Base-by-base conservation (phyloP, 1,140 invertebrate genomes). In the Mamestra configurata region DNA sequence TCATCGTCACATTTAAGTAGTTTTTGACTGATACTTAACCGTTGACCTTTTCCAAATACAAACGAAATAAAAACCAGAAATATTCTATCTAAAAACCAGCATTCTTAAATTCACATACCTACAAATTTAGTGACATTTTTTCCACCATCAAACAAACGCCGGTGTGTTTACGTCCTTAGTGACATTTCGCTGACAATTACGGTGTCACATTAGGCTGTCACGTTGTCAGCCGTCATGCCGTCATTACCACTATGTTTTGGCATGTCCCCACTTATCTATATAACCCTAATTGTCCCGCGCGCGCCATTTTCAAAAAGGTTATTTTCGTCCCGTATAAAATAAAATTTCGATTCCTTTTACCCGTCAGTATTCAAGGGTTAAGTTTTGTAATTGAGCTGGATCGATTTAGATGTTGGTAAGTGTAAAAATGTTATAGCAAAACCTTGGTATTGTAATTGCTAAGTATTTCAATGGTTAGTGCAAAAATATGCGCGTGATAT, bases 161-260 rank as follows among this genome's bases (percentile, higher is more conserved):
- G 11, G 11, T 70, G 51, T 79, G 40, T 43, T 66, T 10, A 61
- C 73, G 7, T 31, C 55, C 49, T 59, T 82, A 82, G 64, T 85
- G 75, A 84, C 82, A 84, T 84, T 86, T 82, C 76, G 51, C 55
- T 13, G 18, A 79, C 80, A 82, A 85, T 82, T 82, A 82, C 20
- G 11, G 35, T 79, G 82, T 82, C 85, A 85, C 83, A 83, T 86
- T 83, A 83, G 68, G 55, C 57, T 72, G 80, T 82, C 84, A 82
- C 13, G n/a, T 61, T 76, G 55, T 77, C 55, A 76, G 53, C 72
- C 40, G 51, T 75, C 61, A 73, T 59, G 37, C 79, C 43, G 66
- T 81, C 77, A 82, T 84, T 84, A 84, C 43, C 71, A 68, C 79
- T 55, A 72, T 72, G 80, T 82, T 81, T 76, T 61, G 55, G 35